These are phyloP conservation scores for Zaprionus lineosus DNA, from an alignment of 2,888 invertebrate species.

Conservation along the genomic window DNA sequence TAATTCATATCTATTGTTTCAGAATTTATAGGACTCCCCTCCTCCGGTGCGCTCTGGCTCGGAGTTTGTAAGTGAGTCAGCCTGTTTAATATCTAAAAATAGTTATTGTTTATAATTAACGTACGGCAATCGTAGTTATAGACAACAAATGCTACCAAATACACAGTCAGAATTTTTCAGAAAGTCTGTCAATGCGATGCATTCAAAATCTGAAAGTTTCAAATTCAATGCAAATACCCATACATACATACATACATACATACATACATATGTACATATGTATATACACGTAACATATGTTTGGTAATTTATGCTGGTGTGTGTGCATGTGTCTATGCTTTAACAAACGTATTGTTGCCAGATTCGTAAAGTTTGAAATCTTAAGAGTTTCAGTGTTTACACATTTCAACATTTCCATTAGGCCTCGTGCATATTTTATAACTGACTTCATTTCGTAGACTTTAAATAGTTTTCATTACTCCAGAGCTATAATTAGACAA, in stretches of 20 bases:
- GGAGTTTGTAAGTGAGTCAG: conserved; percentile 15
- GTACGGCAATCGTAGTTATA: conserved; percentile 10
- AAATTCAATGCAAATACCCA: no score
- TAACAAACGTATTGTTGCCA: background rate
- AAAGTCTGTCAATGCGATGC: conserved; percentile 4
- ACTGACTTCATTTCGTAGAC: conserved; percentile 57
- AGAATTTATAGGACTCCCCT: no score
- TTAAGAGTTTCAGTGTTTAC: conserved; percentile 47
- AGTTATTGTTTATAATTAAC: conserved; percentile 17
- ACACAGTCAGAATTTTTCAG: background rate
- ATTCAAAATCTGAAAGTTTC: no score
- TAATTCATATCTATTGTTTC: no score
- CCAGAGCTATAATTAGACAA: conserved; percentile 55
- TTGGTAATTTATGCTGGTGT: no score
- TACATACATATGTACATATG: background rate
- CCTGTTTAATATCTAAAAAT: conserved; percentile 26
- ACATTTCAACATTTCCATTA: conserved; percentile 65
- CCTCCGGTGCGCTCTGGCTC: no score
- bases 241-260: no score
- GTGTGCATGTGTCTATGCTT: background rate
- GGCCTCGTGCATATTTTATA: conserved; percentile 63
- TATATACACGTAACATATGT: background rate
- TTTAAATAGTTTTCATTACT: conserved; percentile 68
- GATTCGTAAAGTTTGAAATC: conserved; percentile 26
- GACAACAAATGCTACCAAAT: conserved; percentile 2